Base-by-base conservation (phyloP, 2,113 vertebrate genomes). In the Pygoscelis adeliae region DNA sequence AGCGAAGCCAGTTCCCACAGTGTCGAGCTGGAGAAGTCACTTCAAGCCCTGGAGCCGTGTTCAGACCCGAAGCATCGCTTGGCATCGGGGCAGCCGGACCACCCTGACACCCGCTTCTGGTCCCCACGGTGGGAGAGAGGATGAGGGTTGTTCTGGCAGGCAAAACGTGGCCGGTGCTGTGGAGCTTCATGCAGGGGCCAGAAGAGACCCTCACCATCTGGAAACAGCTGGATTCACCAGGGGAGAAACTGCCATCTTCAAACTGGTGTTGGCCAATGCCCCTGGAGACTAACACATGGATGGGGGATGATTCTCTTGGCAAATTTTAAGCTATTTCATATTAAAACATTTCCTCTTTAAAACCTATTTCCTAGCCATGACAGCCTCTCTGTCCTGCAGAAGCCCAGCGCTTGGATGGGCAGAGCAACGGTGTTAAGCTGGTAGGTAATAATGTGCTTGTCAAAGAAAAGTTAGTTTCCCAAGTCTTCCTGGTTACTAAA, bases 101-200 rank as follows among this genome's bases (percentile, higher is more conserved):
- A 70, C 53, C 38, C 38, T 0, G 0, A 22, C 21, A 23, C 9
- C 27, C 6, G 1, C 9, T 44, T 36, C 67, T 18, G 26, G 15
- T 84, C 38, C 49, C 63, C 2, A 1, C 0, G 0, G 22, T 1
- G 1, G 47, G 19, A 52, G 46, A 2, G 26, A 26, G 46, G 34
- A 34, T 40, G 59, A 63, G 42, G 34, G 56, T 2, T 62, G 14
- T 46, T 50, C 46, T 23, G 66, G 50, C 49, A 32, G 32, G 25
- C 0, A 21, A 15, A 77, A 40, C 9, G 3, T 0, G 0, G 15
- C 29, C 6, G 1, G 52, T 1, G 1, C 40, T 71, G 40, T 4
- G 4, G 36, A 47, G 46, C 47, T 58, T 81, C 50, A 17, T 17
- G 8, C 1, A 0, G 42, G 52, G n/a, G 36, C n/a, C 46, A 74